These are phyloP conservation scores for Zaprionus tsacasi DNA, from an alignment of 1,140 invertebrate genomes.

Conservation along the genomic window DNA sequence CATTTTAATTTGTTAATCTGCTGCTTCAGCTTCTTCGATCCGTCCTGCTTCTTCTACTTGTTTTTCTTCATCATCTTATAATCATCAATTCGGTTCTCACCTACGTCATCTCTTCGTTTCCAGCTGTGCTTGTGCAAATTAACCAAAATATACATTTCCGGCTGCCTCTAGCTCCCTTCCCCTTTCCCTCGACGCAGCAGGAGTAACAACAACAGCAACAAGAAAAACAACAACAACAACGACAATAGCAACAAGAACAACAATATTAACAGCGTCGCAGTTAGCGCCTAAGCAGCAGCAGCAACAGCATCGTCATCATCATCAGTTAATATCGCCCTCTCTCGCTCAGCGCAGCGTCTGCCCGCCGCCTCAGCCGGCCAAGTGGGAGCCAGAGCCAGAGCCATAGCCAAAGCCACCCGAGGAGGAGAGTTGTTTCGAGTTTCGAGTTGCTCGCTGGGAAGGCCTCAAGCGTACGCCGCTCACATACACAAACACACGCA, in stretches of 20 bases:
- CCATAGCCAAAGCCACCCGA: constrained; percentile 26
- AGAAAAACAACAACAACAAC: background rate
- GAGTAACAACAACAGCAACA: constrained; percentile 34
- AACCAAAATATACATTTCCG: constrained; percentile 82
- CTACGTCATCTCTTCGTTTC: constrained; percentile 80
- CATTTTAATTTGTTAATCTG: constrained; percentile 37
- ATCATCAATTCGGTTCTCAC: constrained; percentile 45
- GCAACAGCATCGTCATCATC: constrained; percentile 30
- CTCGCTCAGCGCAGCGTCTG: constrained; percentile 25
- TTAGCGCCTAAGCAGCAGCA: constrained; percentile 27
- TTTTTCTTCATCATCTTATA: constrained; percentile 37
- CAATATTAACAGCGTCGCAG: constrained; percentile 28
- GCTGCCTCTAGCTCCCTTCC: constrained; percentile 44
- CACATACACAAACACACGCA: constrained; percentile 13
- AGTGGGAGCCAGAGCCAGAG: constrained; percentile 36
- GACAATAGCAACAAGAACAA: constrained; percentile 33
- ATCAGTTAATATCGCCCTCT: constrained; percentile 21
- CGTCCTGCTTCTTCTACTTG: constrained; percentile 18
- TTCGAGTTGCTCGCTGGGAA: constrained; percentile 58
- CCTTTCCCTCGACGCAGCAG: constrained; percentile 30
- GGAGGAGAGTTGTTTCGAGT: constrained; percentile 32
- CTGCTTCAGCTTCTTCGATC: constrained; percentile 49
- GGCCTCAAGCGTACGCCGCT: constrained; percentile 41
- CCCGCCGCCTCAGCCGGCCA: constrained; percentile 10
- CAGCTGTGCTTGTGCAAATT: constrained; percentile 80